A percentile compares a stretch with the other conserved stretches of the same genome.
Conservation (phyloP, 2,797 vertebrate species). For the Ctenopoma multispine region DNA sequence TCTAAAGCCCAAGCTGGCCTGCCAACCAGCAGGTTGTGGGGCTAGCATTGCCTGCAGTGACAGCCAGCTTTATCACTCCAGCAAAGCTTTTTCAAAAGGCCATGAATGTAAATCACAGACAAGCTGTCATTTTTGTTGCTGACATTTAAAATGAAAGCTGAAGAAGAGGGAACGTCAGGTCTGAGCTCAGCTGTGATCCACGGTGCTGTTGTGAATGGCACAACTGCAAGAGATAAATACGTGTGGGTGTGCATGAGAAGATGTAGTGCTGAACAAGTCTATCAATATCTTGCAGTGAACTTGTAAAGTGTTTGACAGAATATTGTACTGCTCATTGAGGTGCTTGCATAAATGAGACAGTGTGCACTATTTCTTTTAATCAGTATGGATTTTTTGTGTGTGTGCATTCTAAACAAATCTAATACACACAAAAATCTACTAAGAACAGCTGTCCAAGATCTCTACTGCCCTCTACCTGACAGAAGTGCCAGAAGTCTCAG, state of each 20-base stretch:
- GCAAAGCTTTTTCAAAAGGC: constrained; percentile 75
- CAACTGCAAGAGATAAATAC: constrained; percentile 7
- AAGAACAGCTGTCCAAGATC: constrained; percentile 20
- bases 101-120: constrained; percentile 71
- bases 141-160: constrained; percentile 73
- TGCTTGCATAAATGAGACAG: constrained; percentile 20
- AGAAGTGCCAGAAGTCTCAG: constrained; percentile 12
- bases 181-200: constrained; percentile 42
- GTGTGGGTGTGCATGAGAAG: not conserved
- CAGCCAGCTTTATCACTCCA: constrained; percentile 65
- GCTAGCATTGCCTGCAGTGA: constrained; percentile 42
- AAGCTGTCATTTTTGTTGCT: constrained; percentile 67
- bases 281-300: not conserved
- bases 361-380: constrained; percentile 31
- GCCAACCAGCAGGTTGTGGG: constrained; percentile 20
- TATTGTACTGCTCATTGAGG: constrained; percentile 10
- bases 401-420: constrained; percentile 20
- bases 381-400: constrained; percentile 24
- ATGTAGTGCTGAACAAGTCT: constrained; percentile 17
- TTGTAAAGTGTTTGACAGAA: constrained; percentile 24
- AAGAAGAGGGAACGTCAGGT: constrained; percentile 25
- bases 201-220: constrained; percentile 45
- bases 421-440: constrained; percentile 14
- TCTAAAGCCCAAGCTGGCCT: constrained; percentile 8
- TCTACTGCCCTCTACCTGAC: constrained; percentile 73